Evolutionary conservation across 2,888 invertebrate genomes (phyloP).

Genomic region (Drosophila putrida): DNA sequence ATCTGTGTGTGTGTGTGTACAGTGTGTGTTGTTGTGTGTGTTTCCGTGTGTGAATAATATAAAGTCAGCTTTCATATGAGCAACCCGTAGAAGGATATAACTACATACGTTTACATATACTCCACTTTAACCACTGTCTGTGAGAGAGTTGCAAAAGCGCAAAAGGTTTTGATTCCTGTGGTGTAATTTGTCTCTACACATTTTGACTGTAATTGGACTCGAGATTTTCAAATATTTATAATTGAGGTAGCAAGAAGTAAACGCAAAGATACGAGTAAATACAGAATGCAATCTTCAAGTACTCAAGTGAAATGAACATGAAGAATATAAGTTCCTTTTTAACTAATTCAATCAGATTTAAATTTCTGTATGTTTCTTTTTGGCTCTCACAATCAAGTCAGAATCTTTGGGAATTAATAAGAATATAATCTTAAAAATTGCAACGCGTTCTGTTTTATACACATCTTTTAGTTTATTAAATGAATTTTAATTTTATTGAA

Average conservation of each 20-base stretch:
- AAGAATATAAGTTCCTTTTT: no score
- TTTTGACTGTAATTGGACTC: constrained; percentile 22
- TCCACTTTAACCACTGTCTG: neutral
- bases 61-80: constrained; percentile 35
- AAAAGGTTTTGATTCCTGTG: constrained; percentile 11
- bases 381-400: no score
- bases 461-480: no score
- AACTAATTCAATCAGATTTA: no score
- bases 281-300: neutral
- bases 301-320: neutral
- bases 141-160: neutral
- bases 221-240: constrained; percentile 8
- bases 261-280: neutral
- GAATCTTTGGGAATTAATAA: no score
- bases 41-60: constrained; percentile 31
- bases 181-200: constrained; percentile 20
- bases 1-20: constrained; percentile 1
- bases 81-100: constrained; percentile 2
- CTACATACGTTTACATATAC: neutral
- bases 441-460: no score
- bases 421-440: no score
- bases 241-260: neutral
- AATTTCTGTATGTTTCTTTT: no score
- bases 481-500: no score
- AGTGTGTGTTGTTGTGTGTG: neutral